Conservation (phyloP, 1,140 invertebrate species). For the Papilio helenus region DNA sequence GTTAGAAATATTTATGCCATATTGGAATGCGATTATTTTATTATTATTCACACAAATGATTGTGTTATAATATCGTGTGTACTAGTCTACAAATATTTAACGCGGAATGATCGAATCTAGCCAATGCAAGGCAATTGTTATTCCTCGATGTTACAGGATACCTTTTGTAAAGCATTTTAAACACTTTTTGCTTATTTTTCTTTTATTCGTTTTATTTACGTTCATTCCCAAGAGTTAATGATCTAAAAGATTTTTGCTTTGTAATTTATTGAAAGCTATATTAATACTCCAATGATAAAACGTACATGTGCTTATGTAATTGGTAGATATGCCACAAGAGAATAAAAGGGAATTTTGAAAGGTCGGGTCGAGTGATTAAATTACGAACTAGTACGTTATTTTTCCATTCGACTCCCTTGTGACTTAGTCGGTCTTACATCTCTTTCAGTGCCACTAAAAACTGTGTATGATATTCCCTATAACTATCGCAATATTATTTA, state of each 20-base stretch:
- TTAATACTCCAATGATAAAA: background rate
- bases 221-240: background rate
- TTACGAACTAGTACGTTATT: conserved; percentile 31
- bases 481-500: background rate
- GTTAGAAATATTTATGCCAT: background rate
- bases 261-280: background rate
- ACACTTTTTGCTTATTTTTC: background rate
- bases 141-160: too few species aligned
- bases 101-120: background rate
- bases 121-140: background rate
- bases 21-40: background rate
- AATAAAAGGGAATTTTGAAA: conserved; percentile 36
- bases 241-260: background rate
- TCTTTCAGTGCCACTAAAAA: conserved; percentile 6
- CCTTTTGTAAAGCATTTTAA: too few species aligned
- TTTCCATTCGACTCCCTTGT: conserved; percentile 18
- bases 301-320: conserved; percentile 11
- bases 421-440: conserved; percentile 18
- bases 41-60: background rate
- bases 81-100: background rate
- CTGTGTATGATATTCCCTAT: background rate
- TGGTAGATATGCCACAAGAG: conserved; percentile 11
- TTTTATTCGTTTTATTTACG: background rate
- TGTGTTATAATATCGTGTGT: too few species aligned
- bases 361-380: conserved; percentile 37